A percentile compares a stretch with the other conserved stretches of the same genome.
These are phyloP conservation scores for Rhea americana DNA, from an alignment of 2,113 vertebrate species.

Conservation along the genomic window DNA sequence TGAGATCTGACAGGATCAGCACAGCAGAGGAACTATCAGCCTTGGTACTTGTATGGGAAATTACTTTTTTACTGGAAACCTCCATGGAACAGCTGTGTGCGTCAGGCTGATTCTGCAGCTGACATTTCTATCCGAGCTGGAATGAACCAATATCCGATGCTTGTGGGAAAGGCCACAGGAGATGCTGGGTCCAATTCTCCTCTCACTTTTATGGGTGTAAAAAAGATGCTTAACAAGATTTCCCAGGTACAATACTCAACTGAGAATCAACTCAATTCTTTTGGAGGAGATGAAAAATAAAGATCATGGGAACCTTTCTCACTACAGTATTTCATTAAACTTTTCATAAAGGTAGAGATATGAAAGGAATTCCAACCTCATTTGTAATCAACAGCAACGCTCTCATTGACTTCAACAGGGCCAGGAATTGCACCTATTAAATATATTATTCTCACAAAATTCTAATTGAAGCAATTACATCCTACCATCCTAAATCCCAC, in stretches of 20 bases:
- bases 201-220: slow-evolving; percentile 43
- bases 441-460: slow-evolving; percentile 66
- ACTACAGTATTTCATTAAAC: slow-evolving; percentile 40
- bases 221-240: slow-evolving; percentile 33
- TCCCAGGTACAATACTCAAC: slow-evolving; percentile 10
- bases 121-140: slow-evolving; percentile 65
- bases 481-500: slow-evolving; percentile 65
- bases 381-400: slow-evolving; percentile 58
- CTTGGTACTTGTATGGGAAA: slow-evolving; percentile 53
- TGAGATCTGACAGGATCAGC: slow-evolving; percentile 37
- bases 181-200: slow-evolving; percentile 61
- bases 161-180: slow-evolving; percentile 66
- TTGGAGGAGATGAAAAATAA: slow-evolving; percentile 19
- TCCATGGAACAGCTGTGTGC: slow-evolving; percentile 50
- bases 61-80: slow-evolving; percentile 66
- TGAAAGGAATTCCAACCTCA: slow-evolving; percentile 48
- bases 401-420: slow-evolving; percentile 50
- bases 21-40: slow-evolving; percentile 10
- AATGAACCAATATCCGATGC: slow-evolving; percentile 60
- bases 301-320: slow-evolving; percentile 39
- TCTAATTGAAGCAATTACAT: slow-evolving; percentile 70
- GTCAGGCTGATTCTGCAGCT: slow-evolving; percentile 59
- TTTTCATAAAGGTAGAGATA: slow-evolving; percentile 46
- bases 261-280: slow-evolving; percentile 39
- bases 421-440: slow-evolving; percentile 64